Evolutionary conservation across 2,113 vertebrate genomes (phyloP).

Genomic region (Phyllopteryx taeniolatus): DNA sequence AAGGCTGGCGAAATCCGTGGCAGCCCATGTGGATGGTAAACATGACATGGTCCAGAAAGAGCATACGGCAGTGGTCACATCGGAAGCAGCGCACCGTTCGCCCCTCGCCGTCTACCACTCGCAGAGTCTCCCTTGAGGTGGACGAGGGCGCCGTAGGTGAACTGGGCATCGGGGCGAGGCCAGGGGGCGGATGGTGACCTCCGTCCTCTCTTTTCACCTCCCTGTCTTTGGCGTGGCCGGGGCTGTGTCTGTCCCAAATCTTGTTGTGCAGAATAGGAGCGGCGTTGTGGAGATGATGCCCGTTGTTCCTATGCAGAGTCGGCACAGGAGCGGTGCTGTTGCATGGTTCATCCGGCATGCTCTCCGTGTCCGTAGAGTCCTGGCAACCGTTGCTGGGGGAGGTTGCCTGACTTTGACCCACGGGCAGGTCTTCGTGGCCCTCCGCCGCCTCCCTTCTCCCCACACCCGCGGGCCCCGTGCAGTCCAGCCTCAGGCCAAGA

Average conservation of each 20-base stretch:
- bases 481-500: constrained; percentile 81
- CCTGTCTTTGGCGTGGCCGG: constrained; percentile 86
- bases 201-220: constrained; percentile 71
- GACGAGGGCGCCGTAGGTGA: constrained; percentile 61
- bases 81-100: constrained; percentile 87
- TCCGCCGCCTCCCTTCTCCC: constrained; percentile 82
- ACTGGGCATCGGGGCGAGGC: constrained; percentile 37
- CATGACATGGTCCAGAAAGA: constrained; percentile 98
- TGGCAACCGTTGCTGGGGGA: constrained; percentile 94
- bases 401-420: constrained; percentile 59
- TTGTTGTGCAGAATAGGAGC: constrained; percentile 46
- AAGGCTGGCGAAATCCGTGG: constrained; percentile 96
- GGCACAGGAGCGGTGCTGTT: constrained; percentile 56
- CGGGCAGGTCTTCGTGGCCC: constrained; percentile 82
- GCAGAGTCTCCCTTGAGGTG: constrained; percentile 77
- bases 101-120: constrained; percentile 88
- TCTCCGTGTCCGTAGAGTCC: constrained; percentile 96
- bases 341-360: constrained; percentile 87
- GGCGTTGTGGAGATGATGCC: constrained; percentile 58
- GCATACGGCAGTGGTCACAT: constrained; percentile 95
- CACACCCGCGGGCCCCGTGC: constrained; percentile 62
- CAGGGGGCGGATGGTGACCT: constrained; percentile 28
- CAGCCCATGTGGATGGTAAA: constrained; percentile 99
- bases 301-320: constrained; percentile 60
- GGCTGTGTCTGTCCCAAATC: constrained; percentile 67